Evolutionary conservation across 2,797 vertebrate genomes (phyloP).

Genomic region (Alosa sapidissima): DNA sequence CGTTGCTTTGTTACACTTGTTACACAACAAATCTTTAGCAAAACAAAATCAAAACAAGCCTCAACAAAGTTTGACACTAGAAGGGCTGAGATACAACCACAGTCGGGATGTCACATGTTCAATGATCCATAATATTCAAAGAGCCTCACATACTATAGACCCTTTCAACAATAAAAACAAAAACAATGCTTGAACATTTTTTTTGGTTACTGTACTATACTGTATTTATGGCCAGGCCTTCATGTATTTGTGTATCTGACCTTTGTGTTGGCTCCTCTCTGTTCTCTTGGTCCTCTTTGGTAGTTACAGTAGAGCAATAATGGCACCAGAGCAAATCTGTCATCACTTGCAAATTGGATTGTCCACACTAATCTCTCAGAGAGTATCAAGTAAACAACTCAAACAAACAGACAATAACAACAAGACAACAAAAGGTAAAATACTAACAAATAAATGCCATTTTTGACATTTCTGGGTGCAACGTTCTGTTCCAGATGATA

Average conservation of each 20-base stretch:
- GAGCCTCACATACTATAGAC: background rate
- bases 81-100: background rate
- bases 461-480: background rate
- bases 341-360: background rate
- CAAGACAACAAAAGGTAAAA: background rate
- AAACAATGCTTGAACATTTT: no score
- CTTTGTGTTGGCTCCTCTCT: background rate
- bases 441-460: no score
- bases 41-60: slow-evolving; percentile 13
- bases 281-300: background rate
- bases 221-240: background rate
- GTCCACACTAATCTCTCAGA: background rate
- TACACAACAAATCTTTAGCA: background rate
- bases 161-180: no score
- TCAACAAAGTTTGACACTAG: background rate
- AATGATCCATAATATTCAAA: slow-evolving; percentile 12
- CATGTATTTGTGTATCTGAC: background rate
- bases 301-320: background rate
- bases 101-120: background rate
- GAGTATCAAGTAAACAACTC: background rate
- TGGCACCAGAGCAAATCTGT: background rate
- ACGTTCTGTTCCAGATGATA: background rate
- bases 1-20: background rate
- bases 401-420: background rate
- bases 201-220: no score